Evolutionary conservation across 2,113 vertebrate genomes (phyloP), one percentile per base, ranked within the genome.

Genomic region (Hymenochirus boettgeri): DNA sequence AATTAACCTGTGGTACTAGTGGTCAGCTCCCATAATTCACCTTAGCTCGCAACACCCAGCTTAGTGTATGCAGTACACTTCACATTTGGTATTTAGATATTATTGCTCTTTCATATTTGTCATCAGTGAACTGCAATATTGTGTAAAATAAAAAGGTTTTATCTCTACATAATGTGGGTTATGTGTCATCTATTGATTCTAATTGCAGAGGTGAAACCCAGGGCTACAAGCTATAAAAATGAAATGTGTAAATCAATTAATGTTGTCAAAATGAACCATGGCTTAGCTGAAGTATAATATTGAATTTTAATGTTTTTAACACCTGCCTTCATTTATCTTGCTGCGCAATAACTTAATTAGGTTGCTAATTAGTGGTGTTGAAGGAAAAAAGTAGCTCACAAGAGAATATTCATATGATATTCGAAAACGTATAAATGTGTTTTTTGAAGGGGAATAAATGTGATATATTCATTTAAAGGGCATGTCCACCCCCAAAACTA

Each of bases 321-420:
- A 2, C 54, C 51, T 64, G 62, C 51, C 73, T 0, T 2, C 62
- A 65, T 65, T 65, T 65, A 65, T 65, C 62, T 65, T 47, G 23
- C 39, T 57, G 62, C 45, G 37, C 57, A 65, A 65, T 65, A 57
- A 7, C 15, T 62, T 60, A 70, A 73, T 74, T 66, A 74, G 71
- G 62, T 54, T 12, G 0, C 0, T 8, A 65, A 63, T 50, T 45
- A 21, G 2, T n/a, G 24, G 5, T 67, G 55, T 35, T 72, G 0
- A 0, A 0, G 1, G 29, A 0, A 1, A 46, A 25, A 62, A 50
- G 54, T 21, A 42, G 57, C 47, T 57, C 42, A 70, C 51, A 70
- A 18, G 60, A 42, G 52, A 62, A 50, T 51, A 37, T 55, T 46
- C 24, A 51, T 23, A 46, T 27, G 47, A 17, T 52, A 57, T 65